Conservation (phyloP, 2,797 vertebrate species). For the Tapirus indicus region DNA sequence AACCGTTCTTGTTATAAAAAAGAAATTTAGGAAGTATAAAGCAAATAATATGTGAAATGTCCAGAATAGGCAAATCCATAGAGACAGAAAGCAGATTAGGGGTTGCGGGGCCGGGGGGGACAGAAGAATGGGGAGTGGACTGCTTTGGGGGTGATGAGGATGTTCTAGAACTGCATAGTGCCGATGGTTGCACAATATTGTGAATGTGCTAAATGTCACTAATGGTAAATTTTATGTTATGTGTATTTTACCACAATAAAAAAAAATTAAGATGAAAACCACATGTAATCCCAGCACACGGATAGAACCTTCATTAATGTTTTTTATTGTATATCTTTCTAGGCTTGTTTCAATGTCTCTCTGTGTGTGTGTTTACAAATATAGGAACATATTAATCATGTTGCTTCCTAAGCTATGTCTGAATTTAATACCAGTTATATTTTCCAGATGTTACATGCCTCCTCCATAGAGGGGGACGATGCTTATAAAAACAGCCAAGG, state of each 20-base stretch:
- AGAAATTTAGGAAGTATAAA: not conserved
- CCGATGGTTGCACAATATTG: fast-evolving
- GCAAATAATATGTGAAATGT: not conserved
- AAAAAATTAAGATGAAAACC: not conserved
- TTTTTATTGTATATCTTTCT: not conserved
- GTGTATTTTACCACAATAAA: not conserved
- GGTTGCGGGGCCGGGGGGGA: too few species aligned
- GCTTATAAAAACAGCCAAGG: not conserved
- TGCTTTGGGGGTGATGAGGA: not conserved
- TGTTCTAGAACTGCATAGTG: fast-evolving
- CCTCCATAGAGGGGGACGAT: not conserved
- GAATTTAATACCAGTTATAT: not conserved
- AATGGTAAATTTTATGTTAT: not conserved
- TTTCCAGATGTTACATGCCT: not conserved
- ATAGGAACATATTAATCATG: fast-evolving
- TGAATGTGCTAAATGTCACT: fast-evolving
- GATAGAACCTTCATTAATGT: not conserved
- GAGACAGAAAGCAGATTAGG: not conserved
- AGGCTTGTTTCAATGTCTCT: too few species aligned
- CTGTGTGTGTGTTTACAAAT: not conserved
- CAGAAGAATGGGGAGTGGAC: fast-evolving
- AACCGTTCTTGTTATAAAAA: not conserved
- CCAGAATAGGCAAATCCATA: not conserved
- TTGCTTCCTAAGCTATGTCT: fast-evolving
- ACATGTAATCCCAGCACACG: not conserved